Conservation (phyloP, 2,888 invertebrate genomes). For the Acanthacorydalis orientalis region DNA sequence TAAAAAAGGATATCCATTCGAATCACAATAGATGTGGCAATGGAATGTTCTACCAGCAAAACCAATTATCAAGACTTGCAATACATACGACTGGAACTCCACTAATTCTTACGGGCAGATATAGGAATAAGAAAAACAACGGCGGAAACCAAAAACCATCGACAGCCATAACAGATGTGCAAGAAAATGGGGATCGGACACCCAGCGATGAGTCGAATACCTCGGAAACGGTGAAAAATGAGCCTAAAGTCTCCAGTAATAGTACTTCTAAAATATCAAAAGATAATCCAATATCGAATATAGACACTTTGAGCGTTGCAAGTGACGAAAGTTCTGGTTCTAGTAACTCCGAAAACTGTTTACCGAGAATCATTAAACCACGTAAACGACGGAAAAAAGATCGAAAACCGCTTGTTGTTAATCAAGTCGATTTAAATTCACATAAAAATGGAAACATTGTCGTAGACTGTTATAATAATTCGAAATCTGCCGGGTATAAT, state of each 20-base stretch:
- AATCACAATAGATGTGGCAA: not conserved
- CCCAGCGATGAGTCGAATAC: constrained; percentile 1
- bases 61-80: constrained; percentile 55
- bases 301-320: constrained; percentile 54
- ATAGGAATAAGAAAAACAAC: constrained; percentile 19
- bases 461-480: not conserved
- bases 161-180: not conserved
- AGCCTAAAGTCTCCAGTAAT: constrained; percentile 16
- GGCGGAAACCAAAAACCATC: not conserved
- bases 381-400: constrained; percentile 81
- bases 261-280: constrained; percentile 26
- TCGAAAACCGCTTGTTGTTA: constrained; percentile 40
- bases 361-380: constrained; percentile 79
- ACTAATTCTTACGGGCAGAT: constrained; percentile 54
- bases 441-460: not conserved
- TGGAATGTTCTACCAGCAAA: constrained; percentile 15
- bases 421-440: not conserved
- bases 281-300: constrained; percentile 31
- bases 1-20: constrained; percentile 13
- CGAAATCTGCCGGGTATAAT: not conserved
- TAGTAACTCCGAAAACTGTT: constrained; percentile 50
- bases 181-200: not conserved
- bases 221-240: constrained; percentile 9
- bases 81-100: constrained; percentile 75
- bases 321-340: constrained; percentile 61